Percentiles rank a stretch among this genome's conserved stretches.
Conservation (phyloP, 2,888 invertebrate species). For the Oasisia sp. region DNA sequence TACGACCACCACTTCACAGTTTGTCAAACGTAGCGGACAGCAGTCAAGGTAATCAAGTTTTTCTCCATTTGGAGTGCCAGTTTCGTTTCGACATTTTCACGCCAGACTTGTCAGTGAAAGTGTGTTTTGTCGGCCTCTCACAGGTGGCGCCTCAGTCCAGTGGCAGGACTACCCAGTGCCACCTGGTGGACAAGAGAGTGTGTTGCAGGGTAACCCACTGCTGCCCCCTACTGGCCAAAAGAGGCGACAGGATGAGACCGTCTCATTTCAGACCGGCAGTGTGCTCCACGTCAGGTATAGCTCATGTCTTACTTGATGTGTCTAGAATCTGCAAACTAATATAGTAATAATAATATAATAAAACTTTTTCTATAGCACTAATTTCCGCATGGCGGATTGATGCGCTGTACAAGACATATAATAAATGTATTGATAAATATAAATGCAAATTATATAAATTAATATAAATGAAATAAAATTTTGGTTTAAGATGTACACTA, state of each 20-base stretch:
- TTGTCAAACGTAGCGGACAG: not conserved
- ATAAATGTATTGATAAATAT: too few relatives aligned
- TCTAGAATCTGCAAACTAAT: not conserved
- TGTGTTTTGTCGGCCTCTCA: not conserved
- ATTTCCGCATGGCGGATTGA: too few relatives aligned
- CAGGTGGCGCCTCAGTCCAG: not conserved
- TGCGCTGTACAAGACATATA: too few relatives aligned
- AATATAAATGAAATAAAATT: too few relatives aligned
- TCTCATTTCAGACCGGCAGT: not conserved
- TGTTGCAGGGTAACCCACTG: not conserved
- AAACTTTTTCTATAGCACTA: too few relatives aligned
- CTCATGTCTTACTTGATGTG: not conserved
- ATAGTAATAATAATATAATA: too few relatives aligned
- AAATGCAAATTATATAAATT: too few relatives aligned
- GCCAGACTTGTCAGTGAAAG: not conserved
- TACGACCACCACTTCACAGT: not conserved
- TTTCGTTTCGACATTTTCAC: not conserved
- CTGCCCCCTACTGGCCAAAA: not conserved
- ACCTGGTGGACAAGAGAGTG: constrained; percentile 4
- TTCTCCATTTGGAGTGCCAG: not conserved
- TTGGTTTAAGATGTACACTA: too few relatives aligned
- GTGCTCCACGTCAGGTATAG: not conserved
- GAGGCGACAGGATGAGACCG: not conserved
- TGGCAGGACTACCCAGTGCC: not conserved
- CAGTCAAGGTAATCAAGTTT: constrained; percentile 8